phyloP scores from a whole-genome alignment of 1,140 invertebrate species.

The Drosophila pseudoobscura region DNA sequence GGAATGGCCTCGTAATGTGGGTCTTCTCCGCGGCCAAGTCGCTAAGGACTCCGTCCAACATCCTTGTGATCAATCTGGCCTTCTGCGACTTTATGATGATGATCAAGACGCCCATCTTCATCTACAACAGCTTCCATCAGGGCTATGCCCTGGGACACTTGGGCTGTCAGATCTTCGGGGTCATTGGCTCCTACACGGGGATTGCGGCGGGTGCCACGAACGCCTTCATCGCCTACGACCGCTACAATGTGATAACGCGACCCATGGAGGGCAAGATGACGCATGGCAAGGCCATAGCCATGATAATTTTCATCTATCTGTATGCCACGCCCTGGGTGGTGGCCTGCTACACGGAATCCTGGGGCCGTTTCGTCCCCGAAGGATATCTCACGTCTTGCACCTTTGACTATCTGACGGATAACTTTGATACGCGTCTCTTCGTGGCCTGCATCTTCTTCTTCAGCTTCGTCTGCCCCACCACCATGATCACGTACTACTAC shows the following conservation, averaged over 20 bases:
- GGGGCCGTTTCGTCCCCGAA: slow-evolving; percentile 93
- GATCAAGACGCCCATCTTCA: slow-evolving; percentile 88
- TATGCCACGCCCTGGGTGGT: slow-evolving; percentile 92
- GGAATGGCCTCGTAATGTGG: slow-evolving; percentile 95
- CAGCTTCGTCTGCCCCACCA: slow-evolving; percentile 91
- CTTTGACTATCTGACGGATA: slow-evolving; percentile 92
- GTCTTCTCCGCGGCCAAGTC: slow-evolving; percentile 91
- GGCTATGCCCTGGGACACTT: slow-evolving; percentile 89
- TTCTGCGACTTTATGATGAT: slow-evolving; percentile 96
- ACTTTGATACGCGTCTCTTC: slow-evolving; percentile 89
- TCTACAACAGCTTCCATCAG: slow-evolving; percentile 89
- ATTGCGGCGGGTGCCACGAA: slow-evolving; percentile 92
- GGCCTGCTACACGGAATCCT: slow-evolving; percentile 90
- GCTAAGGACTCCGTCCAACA: slow-evolving; percentile 94
- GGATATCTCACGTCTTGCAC: slow-evolving; percentile 92
- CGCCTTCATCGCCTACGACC: slow-evolving; percentile 83
- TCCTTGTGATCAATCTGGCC: slow-evolving; percentile 94
- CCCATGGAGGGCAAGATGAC: slow-evolving; percentile 92
- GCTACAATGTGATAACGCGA: slow-evolving; percentile 90
- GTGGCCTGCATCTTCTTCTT: slow-evolving; percentile 90
- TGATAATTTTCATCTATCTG: slow-evolving; percentile 89
- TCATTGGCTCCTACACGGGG: slow-evolving; percentile 92
- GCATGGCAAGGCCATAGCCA: slow-evolving; percentile 89
- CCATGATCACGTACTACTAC: slow-evolving; percentile 92
- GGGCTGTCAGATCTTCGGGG: slow-evolving; percentile 91